Conservation (phyloP, 2,797 vertebrate genomes). For the Microtus obscurus region DNA sequence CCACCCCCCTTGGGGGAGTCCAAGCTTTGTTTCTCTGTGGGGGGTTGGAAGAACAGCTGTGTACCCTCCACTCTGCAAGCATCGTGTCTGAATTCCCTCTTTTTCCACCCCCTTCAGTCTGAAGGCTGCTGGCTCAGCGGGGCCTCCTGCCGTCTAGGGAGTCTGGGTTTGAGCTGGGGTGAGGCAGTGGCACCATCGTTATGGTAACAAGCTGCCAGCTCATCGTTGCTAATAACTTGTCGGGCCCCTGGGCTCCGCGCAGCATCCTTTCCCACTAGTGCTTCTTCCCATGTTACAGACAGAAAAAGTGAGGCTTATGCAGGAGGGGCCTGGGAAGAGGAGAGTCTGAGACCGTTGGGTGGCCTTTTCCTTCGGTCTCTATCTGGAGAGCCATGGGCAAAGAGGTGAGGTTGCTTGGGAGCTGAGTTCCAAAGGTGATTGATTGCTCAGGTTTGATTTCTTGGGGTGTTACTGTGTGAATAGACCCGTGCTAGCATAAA, state of each 20-base stretch:
- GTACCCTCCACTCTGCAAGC: conserved; percentile 67
- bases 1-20: conserved; percentile 66
- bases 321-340: neutral
- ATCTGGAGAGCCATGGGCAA: neutral
- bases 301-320: conserved; percentile 78
- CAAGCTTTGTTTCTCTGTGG: conserved; percentile 69
- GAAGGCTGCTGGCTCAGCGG: conserved; percentile 81
- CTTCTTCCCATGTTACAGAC: conserved; percentile 80
- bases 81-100: conserved; percentile 68
- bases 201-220: conserved; percentile 82
- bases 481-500: conserved; percentile 39
- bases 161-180: conserved; percentile 83
- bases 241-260: conserved; percentile 68
- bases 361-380: conserved; percentile 6
- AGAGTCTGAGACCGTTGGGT: neutral
- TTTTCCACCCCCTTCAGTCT: conserved; percentile 61
- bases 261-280: conserved; percentile 43
- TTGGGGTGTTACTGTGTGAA: neutral
- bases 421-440: conserved; percentile 20
- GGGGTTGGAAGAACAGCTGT: conserved; percentile 72
- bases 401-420: neutral
- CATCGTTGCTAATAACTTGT: conserved; percentile 83
- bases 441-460: conserved; percentile 41
- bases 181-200: conserved; percentile 78
- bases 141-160: conserved; percentile 83